These are phyloP conservation scores for Ursus arctos DNA, from an alignment of 2,113 vertebrate species.

Conservation along the genomic window DNA sequence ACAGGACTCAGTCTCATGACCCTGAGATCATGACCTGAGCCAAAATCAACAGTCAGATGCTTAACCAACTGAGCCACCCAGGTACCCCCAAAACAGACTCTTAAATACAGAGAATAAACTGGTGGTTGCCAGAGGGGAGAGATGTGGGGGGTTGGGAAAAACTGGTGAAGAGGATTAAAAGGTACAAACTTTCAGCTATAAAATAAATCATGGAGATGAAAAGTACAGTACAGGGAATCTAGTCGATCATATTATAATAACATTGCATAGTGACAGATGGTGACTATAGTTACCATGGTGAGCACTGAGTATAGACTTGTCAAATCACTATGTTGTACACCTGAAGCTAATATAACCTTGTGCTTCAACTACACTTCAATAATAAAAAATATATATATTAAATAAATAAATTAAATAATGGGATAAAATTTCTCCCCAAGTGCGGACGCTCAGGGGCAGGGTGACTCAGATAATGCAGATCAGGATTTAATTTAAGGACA, in stretches of 20 bases:
- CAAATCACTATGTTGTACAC: not conserved
- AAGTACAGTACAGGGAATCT: not conserved
- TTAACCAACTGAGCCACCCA: not conserved
- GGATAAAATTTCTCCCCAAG: not conserved
- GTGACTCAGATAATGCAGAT: not conserved
- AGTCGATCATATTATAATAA: not conserved
- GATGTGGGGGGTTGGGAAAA: not conserved
- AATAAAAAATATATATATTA: not conserved
- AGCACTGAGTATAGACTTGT: not conserved
- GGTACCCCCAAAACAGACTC: not conserved
- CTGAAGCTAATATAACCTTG: not conserved
- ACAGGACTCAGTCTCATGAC: not conserved
- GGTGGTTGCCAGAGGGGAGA: not conserved
- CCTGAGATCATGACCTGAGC: not conserved
- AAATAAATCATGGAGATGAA: not conserved
- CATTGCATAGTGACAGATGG: not conserved
- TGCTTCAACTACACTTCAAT: not conserved
- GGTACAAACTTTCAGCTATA: not conserved
- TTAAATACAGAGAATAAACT: not conserved
- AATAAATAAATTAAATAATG: not conserved
- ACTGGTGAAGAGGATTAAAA: not conserved
- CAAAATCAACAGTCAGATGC: not conserved
- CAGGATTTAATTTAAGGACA: constrained; percentile 41
- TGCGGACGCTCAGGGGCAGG: too few species aligned
- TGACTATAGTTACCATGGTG: not conserved